phyloP scores from a whole-genome alignment of 2,797 vertebrate species.

The Merluccius polli region DNA sequence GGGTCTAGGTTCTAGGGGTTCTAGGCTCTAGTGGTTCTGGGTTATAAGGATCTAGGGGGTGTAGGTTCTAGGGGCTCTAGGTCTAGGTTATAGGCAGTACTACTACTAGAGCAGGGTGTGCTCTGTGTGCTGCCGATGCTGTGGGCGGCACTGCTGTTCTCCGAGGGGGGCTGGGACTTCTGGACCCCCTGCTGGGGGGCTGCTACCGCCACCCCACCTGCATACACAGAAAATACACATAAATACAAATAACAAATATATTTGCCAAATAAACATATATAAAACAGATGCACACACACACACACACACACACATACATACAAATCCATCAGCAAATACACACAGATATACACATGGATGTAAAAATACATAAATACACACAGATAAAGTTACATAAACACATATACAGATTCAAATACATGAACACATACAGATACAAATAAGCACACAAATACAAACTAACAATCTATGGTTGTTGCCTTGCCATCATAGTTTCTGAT shows the following conservation, averaged over 20 bases:
- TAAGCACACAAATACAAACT: not conserved
- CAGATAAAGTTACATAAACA: too few species aligned
- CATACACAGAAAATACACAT: conserved; percentile 22
- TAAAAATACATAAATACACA: not conserved
- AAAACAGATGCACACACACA: not conserved
- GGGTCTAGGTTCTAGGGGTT: conserved; percentile 13
- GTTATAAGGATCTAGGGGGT: conserved; percentile 64
- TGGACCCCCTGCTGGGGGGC: conserved; percentile 80
- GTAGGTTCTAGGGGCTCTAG: conserved; percentile 58
- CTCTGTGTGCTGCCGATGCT: conserved; percentile 96
- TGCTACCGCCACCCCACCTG: conserved; percentile 77
- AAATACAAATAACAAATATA: conserved; percentile 5
- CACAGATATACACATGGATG: not conserved
- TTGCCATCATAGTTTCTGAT: not conserved
- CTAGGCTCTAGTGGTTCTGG: conserved; percentile 89
- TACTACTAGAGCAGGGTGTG: conserved; percentile 96
- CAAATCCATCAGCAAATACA: not conserved
- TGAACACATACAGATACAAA: conserved; percentile 32
- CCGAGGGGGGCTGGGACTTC: conserved; percentile 79
- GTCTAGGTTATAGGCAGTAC: conserved; percentile 78
- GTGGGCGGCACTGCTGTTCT: conserved; percentile 93
- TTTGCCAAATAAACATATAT: too few species aligned
- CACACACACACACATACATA: not conserved
- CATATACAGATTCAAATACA: conserved; percentile 27
- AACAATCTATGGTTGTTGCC: not conserved